Percentiles rank a stretch among this genome's conserved stretches.
Conservation (phyloP, 2,113 vertebrate species). For the Litocranius walleri region DNA sequence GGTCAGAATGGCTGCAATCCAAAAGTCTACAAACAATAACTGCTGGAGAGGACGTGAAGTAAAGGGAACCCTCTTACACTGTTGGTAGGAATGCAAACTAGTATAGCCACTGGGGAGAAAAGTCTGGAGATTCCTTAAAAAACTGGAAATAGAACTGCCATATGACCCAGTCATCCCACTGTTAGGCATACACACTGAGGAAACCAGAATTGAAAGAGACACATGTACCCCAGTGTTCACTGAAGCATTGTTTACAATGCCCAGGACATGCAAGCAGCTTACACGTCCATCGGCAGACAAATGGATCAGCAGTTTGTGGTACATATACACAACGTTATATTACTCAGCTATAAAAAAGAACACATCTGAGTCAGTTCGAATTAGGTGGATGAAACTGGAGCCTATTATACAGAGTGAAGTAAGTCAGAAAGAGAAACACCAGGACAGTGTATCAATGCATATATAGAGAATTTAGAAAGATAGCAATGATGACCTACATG, state of each 20-base stretch:
- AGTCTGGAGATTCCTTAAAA: not conserved
- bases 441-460: not conserved
- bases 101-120: not conserved
- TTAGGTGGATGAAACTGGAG: not conserved
- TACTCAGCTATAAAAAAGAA: not conserved
- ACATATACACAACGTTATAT: not conserved
- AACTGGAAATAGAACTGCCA: not conserved
- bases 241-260: not conserved
- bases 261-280: not conserved
- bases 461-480: not conserved
- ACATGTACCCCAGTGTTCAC: not conserved
- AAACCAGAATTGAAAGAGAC: not conserved
- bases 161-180: not conserved
- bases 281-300: rapidly evolving
- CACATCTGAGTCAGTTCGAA: not conserved
- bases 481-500: not conserved
- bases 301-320: not conserved
- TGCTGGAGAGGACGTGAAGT: not conserved
- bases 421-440: not conserved
- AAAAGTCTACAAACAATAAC: not conserved
- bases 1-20: not conserved
- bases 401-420: not conserved
- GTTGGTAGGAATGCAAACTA: not conserved
- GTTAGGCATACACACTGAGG: not conserved
- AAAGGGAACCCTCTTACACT: not conserved